Conservation (phyloP, 2,888 invertebrate species). For the Atethmia centrago region DNA sequence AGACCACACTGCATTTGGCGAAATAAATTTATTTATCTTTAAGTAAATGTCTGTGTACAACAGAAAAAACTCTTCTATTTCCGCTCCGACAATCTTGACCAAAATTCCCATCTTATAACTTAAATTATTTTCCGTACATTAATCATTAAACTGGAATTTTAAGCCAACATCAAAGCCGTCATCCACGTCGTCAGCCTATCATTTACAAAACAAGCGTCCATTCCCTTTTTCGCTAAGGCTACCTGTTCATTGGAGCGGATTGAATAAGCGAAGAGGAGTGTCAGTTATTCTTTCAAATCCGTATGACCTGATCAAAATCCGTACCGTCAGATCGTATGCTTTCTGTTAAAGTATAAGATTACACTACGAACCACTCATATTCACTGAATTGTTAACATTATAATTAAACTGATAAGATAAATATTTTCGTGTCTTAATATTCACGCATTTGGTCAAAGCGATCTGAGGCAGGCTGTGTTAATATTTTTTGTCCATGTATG, state of each 20-base stretch:
- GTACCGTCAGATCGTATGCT: no score
- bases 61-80: constrained; percentile 21
- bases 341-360: background rate
- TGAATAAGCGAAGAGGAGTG: background rate
- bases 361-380: background rate
- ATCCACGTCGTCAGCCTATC: constrained; percentile 27
- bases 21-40: background rate
- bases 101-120: constrained; percentile 14
- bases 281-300: no score
- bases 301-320: no score
- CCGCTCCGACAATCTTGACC: background rate
- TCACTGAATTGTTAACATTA: no score
- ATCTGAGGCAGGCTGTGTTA: background rate
- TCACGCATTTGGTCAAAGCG: background rate
- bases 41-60: background rate
- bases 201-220: constrained; percentile 38
- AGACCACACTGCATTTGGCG: no score
- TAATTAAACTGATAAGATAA: background rate
- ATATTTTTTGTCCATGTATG: background rate
- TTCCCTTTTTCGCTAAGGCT: constrained; percentile 18
- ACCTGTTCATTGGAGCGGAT: background rate
- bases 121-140: constrained; percentile 26
- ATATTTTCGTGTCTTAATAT: background rate
- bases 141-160: constrained; percentile 48
- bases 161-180: constrained; percentile 30